Evolutionary conservation across 2,113 vertebrate species (phyloP).

Genomic region (Suncus etruscus): DNA sequence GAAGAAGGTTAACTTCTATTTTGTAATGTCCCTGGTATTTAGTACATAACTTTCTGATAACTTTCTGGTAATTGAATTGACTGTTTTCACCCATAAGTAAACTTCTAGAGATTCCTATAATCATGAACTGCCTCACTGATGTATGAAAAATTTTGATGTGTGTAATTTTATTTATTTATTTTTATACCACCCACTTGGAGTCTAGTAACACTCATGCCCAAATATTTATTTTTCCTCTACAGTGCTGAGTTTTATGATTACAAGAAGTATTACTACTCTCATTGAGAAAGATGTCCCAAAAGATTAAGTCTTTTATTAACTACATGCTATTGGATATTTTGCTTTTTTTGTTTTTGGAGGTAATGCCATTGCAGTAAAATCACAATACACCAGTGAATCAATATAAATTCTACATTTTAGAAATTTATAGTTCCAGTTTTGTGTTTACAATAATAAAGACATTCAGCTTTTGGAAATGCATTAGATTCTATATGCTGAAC

Average conservation of each 20-base stretch:
- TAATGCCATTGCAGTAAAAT: slow-evolving; percentile 17
- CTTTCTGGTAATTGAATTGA: not conserved
- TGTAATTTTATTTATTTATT: not conserved
- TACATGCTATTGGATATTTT: slow-evolving; percentile 21
- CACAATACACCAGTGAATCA: slow-evolving; percentile 64
- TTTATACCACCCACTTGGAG: not conserved
- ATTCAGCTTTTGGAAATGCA: slow-evolving; percentile 61
- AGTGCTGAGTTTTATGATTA: not conserved
- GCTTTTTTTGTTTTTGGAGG: slow-evolving; percentile 45
- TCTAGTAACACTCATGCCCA: not conserved
- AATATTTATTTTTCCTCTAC: not conserved
- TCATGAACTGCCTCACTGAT: not conserved
- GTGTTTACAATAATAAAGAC: slow-evolving; percentile 67
- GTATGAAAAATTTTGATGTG: no score
- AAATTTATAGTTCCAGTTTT: slow-evolving; percentile 61
- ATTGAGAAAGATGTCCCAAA: slow-evolving; percentile 7
- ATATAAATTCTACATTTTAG: slow-evolving; percentile 65
- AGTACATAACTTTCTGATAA: not conserved
- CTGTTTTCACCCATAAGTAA: not conserved
- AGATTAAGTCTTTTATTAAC: slow-evolving; percentile 61
- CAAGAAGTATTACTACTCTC: not conserved
- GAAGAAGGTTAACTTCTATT: not conserved
- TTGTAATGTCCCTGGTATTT: not conserved
- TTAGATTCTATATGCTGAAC: slow-evolving; percentile 35
- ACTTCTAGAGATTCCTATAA: not conserved